Conservation (phyloP, 2,113 vertebrate species). For the Origma solitaria region DNA sequence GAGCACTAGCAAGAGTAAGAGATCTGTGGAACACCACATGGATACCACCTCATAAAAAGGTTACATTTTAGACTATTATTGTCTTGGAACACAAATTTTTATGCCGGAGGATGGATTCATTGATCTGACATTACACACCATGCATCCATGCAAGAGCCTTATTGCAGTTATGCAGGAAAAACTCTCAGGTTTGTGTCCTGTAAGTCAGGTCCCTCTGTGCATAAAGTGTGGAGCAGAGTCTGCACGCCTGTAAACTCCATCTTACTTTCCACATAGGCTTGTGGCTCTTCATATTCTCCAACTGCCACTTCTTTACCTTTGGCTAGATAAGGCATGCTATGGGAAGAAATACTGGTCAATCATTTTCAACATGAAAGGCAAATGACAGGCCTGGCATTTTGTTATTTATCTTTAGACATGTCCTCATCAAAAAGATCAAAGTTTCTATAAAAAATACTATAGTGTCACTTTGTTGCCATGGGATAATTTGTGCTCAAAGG, state of each 20-base stretch:
- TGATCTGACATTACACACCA: neutral
- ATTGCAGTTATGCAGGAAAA: neutral
- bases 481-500: neutral
- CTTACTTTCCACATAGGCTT: neutral
- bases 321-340: neutral
- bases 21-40: neutral
- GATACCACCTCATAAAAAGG: neutral
- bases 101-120: neutral
- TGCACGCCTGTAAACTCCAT: neutral
- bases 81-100: neutral
- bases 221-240: neutral
- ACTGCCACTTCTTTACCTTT: neutral
- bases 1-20: neutral
- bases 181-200: neutral
- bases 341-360: neutral
- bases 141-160: neutral
- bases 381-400: neutral
- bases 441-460: neutral
- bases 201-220: neutral
- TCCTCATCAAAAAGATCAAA: slow-evolving; percentile 24
- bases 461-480: neutral
- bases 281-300: neutral
- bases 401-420: slow-evolving; percentile 14
- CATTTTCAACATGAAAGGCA: neutral
- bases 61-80: neutral